Base-by-base conservation (phyloP, 2,888 invertebrate species). In the Laspeyria flexula region DNA sequence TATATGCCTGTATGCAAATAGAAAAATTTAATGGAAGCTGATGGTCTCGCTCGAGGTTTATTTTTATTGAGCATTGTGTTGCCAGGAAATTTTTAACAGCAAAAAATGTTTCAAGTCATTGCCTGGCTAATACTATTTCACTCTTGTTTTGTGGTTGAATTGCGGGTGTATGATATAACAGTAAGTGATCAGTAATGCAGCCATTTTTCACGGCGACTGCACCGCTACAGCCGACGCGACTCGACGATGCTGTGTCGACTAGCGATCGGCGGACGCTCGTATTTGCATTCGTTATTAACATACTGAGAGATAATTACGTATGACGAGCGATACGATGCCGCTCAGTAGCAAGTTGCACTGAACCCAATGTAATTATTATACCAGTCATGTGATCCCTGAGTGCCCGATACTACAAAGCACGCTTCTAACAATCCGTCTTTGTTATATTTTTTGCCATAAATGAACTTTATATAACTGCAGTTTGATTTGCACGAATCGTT, bases 1-100 rank as follows among this genome's bases (percentile, higher is more conserved):
- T 90, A 86, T 82, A 90, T 82, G 79, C 79, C 83, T 78, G 86
- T 88, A 90, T 91, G 90, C 88, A 89, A 91, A 91, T 91, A 88
- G 85, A 85, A 85, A 87, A 82, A 81, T 83, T 81, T 88, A 85
- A 90, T 90, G 86, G 87, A 83, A 83, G 84, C 77, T 78, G 82
- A 86, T 85, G 81, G 79, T 85, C 79, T 84, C 72, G 75, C 73
- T 77, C 76, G 75, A 77, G 66, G 75, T 81, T 83, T 79, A 78
- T 80, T 83, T 82, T 84, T 82, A 83, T 83, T 81, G 80, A 77
- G 80, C 83, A 83, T 86, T 85, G 85, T 82, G 70, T 73, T 71
- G 71, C 63, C 65, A 70, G 63, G 71, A 73, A 71, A 71, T 57
- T 57, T 71, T 58, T 65, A 68, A 72, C 63, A 71, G 65, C 60